Percentiles rank a stretch among this genome's conserved stretches.
phyloP scores from a whole-genome alignment of 2,888 invertebrate species.

The Congeria kusceri region DNA sequence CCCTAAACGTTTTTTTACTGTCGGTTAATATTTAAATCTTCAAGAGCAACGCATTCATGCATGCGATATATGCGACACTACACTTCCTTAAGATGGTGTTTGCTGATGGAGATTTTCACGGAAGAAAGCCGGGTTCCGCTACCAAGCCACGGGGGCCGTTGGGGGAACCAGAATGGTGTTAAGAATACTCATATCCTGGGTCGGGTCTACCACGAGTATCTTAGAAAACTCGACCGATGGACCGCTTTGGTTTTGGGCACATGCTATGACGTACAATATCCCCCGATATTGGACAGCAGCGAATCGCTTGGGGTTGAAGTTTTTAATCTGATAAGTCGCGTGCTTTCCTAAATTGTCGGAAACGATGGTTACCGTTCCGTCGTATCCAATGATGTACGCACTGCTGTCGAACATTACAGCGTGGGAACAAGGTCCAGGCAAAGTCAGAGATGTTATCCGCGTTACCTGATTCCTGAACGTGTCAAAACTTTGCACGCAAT shows the following conservation, averaged over 20 bases:
- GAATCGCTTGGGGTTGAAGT: constrained; percentile 17
- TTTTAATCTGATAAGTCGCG: neutral
- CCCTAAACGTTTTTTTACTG: too few relatives aligned
- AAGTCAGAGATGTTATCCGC: neutral
- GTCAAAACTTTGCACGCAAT: constrained; percentile 3
- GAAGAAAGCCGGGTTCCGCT: constrained; percentile 10
- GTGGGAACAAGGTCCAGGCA: constrained; percentile 9
- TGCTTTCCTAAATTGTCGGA: neutral
- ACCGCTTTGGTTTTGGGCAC: neutral
- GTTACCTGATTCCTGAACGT: constrained; percentile 16
- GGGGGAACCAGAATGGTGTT: constrained; percentile 6
- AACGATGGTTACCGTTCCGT: neutral
- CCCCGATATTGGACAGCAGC: constrained; percentile 10
- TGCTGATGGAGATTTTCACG: constrained; percentile 16
- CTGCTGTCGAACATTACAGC: constrained; percentile 13
- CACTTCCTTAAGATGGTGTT: constrained; percentile 10
- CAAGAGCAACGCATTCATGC: too few relatives aligned
- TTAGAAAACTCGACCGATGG: neutral
- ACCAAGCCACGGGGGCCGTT: neutral
- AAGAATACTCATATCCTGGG: neutral
- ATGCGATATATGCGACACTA: too few relatives aligned
- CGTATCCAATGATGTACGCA: neutral
- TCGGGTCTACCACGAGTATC: constrained; percentile 5
- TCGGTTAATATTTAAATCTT: too few relatives aligned
- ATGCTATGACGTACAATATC: constrained; percentile 9